Conservation (phyloP, 2,113 vertebrate genomes). For the Lophochroa leadbeateri region DNA sequence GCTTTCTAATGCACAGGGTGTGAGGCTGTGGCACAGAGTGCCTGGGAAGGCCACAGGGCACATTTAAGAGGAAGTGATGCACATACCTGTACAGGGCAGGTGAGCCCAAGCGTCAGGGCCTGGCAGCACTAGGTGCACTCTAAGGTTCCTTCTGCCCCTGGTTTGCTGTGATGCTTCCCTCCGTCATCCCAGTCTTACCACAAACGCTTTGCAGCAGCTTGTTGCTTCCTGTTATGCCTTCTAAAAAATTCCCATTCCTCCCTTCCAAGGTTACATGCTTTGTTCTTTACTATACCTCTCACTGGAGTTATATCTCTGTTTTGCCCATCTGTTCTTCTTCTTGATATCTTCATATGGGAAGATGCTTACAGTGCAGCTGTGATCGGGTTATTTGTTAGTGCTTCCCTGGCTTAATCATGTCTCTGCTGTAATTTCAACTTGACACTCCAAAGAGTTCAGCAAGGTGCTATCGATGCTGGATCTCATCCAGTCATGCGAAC, state of each 20-base stretch:
- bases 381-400: not conserved
- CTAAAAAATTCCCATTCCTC: not conserved
- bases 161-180: not conserved
- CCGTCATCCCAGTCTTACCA: not conserved
- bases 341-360: not conserved
- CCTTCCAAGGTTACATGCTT: not conserved
- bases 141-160: not conserved
- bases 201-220: not conserved
- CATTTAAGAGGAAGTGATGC: not conserved
- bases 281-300: not conserved
- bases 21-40: not conserved
- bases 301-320: not conserved
- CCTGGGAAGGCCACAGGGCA: not conserved
- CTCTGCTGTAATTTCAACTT: constrained; percentile 42
- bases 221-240: not conserved
- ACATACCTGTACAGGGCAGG: not conserved
- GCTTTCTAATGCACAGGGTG: not conserved
- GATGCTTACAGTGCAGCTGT: not conserved
- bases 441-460: constrained; percentile 37
- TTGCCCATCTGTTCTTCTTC: not conserved
- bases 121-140: not conserved
- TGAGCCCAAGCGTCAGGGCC: not conserved
- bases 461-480: constrained; percentile 49
- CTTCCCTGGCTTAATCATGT: not conserved
- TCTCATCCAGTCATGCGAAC: constrained; percentile 37